Percentiles rank a stretch among this genome's conserved stretches.
Evolutionary conservation across 2,888 invertebrate species (phyloP).

Genomic region (Invenusta paracnida): DNA sequence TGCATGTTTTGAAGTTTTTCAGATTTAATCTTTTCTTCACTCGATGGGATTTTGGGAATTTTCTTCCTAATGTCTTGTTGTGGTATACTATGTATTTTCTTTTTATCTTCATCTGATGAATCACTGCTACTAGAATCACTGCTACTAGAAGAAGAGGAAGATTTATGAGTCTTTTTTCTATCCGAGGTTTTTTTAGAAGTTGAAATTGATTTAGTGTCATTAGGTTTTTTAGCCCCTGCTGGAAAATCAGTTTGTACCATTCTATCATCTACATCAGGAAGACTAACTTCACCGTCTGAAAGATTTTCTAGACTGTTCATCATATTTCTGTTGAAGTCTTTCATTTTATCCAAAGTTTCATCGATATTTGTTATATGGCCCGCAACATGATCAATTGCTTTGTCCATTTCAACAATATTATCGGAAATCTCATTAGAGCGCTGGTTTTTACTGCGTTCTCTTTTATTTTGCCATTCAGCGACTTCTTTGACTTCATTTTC

Average conservation of each 20-base stretch:
- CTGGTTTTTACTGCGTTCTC: background rate
- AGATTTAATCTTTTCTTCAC: background rate
- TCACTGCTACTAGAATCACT: background rate
- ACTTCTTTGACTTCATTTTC: background rate
- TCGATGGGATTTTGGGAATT: background rate
- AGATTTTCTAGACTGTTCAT: constrained; percentile 4
- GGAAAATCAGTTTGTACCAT: background rate
- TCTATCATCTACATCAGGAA: background rate
- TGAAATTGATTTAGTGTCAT: background rate
- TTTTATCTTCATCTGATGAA: background rate
- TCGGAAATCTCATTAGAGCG: constrained; percentile 3
- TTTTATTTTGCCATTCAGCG: background rate
- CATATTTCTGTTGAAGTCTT: background rate
- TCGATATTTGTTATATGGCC: constrained; percentile 24
- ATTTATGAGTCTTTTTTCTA: background rate
- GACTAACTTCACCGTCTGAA: constrained; percentile 12
- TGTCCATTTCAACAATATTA: constrained; percentile 30
- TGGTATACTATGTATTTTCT: background rate
- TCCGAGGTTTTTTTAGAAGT: background rate
- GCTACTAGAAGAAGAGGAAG: background rate
- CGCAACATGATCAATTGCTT: constrained; percentile 20
- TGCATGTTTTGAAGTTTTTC: background rate
- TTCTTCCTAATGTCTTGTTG: background rate
- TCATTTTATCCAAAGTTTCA: constrained; percentile 30
- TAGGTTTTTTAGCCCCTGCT: background rate